Base-by-base conservation (phyloP, 2,888 invertebrate genomes). In the Drosophila emarginata region DNA sequence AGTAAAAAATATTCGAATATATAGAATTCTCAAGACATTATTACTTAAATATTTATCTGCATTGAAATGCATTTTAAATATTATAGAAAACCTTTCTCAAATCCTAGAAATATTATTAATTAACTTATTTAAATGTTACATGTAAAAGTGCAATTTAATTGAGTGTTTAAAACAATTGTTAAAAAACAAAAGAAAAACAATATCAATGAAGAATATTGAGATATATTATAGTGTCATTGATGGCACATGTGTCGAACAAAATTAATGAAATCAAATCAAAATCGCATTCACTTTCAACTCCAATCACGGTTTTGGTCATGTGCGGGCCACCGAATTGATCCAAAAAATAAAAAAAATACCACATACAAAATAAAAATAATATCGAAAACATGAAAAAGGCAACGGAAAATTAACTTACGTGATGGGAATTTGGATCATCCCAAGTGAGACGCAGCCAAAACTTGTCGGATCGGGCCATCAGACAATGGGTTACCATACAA, bases 281-380 rank as follows among this genome's bases (percentile, higher is more conserved):
- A 70, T 70, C 77, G 77, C 85, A 84, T 72, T 82, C 75, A 87
- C 82, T 82, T 87, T 82, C 88, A 67, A 87, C 74, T 77, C 74
- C 73, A 73, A 72, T 45, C 45, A 45, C 45, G 21, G 11, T 11
- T 18, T 45, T 45, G 45, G 45, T 18, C 45, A 45, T 45, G 45
- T 21, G 45, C 45, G 45, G 45, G 18, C 45, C 12, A 45, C 45
- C 21, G 21, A 45, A 45, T 21, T 45, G 45, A 45, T 18, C 45
- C 45, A 45, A 45, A 45, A 45, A 2, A 4, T 5, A 28, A 28
- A 7, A 54, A 60, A 56, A 57, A 75, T 51, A 61, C 11, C 9
- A 9, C 32, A 32, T 9, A 9, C 32, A 45, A 23, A 1, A 23
- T 9, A 23, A 23, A 39, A 4, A 6, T 23, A 23, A 26, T 23